These are phyloP conservation scores for Exaiptasia diaphana DNA, from an alignment of 64 coral and sea anemone species.

Conservation along the genomic window DNA sequence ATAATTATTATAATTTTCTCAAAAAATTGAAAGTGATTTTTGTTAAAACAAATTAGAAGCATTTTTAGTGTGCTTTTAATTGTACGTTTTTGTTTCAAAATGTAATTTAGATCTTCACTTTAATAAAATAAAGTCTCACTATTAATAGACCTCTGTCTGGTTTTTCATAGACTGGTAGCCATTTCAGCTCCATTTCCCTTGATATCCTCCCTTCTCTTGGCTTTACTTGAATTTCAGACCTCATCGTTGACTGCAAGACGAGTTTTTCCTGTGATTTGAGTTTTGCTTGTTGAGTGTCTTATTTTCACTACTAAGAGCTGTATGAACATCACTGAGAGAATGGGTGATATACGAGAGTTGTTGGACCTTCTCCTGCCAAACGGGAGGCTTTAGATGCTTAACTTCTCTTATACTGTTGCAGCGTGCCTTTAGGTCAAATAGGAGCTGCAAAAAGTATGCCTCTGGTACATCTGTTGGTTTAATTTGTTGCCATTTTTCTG, in stretches of 20 bases:
- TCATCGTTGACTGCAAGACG: neutral
- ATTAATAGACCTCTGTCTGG: neutral
- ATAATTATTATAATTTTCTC: too few relatives aligned
- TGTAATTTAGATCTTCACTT: neutral
- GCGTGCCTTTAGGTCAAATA: slow-evolving; percentile 13
- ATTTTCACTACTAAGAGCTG: neutral
- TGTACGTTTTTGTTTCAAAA: neutral
- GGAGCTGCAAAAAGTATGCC: neutral
- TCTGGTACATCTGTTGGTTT: slow-evolving; percentile 17
- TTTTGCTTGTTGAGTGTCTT: neutral
- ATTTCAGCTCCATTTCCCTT: neutral
- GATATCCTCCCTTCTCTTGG: neutral
- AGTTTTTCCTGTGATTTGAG: neutral
- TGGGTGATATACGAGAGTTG: neutral
- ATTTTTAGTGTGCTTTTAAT: neutral
- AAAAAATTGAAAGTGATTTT: too few relatives aligned
- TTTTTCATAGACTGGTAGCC: neutral
- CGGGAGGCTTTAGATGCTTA: slow-evolving; percentile 13
- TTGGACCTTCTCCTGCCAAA: slow-evolving; percentile 27
- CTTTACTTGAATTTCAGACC: neutral
- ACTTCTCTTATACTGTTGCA: slow-evolving; percentile 31
- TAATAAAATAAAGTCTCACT: neutral
- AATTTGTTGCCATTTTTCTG: neutral
- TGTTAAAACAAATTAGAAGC: too few relatives aligned
- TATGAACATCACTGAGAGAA: slow-evolving; percentile 12